Conservation (phyloP, 2,113 vertebrate species). For the Serilophus lunatus region DNA sequence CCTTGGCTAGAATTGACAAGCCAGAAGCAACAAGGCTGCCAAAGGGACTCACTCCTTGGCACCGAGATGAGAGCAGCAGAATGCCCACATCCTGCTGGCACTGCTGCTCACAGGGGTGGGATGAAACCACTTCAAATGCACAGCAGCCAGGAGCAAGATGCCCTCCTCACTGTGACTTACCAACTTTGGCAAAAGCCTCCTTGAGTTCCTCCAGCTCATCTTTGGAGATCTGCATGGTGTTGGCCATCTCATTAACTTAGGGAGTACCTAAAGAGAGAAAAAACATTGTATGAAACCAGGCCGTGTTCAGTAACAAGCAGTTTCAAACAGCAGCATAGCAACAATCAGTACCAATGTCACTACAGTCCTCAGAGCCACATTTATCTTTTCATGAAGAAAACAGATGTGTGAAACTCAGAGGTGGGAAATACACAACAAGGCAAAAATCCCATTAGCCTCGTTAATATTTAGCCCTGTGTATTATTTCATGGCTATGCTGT, state of each 20-base stretch:
- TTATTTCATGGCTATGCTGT: background rate
- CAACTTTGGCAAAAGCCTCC: conserved; percentile 89
- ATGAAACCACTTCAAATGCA: background rate
- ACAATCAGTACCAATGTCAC: background rate
- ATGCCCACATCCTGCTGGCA: background rate
- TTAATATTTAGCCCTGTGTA: conserved; percentile 30
- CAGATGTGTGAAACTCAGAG: background rate
- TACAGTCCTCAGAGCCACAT: accelerated
- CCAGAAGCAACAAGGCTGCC: background rate
- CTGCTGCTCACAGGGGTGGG: background rate
- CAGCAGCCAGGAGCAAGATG: background rate
- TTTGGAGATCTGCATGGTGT: conserved; percentile 85
- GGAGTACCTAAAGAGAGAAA: conserved; percentile 51
- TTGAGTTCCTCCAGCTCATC: conserved; percentile 92
- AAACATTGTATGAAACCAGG: background rate
- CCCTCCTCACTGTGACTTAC: conserved; percentile 71
- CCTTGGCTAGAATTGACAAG: background rate
- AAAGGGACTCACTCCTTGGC: background rate
- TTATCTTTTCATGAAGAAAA: background rate
- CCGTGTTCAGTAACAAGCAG: background rate
- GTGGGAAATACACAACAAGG: background rate
- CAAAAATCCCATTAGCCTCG: background rate
- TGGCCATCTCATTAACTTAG: conserved; percentile 82
- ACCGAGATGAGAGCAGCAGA: background rate
- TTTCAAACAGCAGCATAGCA: background rate